phyloP scores from a whole-genome alignment of 2,888 invertebrate species.

The Folsomia candida region DNA sequence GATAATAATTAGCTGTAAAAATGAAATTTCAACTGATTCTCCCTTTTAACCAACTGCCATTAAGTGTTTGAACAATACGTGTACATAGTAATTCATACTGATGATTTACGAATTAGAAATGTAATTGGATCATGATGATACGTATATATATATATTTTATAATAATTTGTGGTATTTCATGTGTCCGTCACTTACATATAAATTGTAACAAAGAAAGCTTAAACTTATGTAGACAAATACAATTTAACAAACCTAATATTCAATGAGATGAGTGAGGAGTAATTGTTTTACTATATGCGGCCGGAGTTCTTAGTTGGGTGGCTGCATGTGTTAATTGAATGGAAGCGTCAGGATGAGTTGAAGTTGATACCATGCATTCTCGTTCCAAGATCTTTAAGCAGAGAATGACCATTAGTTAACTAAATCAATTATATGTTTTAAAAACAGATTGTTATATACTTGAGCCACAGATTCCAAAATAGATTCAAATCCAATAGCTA shows the following conservation, averaged over 20 bases:
- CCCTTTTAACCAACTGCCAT: background rate
- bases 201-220: too few species aligned
- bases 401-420: background rate
- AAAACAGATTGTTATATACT: constrained; percentile 27
- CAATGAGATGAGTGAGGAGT: constrained; percentile 8
- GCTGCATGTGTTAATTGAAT: constrained; percentile 87
- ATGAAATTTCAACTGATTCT: too few species aligned
- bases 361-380: constrained; percentile 73
- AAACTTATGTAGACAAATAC: background rate
- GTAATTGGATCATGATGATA: too few species aligned
- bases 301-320: constrained; percentile 71
- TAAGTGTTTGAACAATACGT: background rate
- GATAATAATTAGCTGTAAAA: too few species aligned
- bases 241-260: background rate
- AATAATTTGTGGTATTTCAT: too few species aligned
- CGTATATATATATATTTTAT: background rate
- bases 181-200: too few species aligned
- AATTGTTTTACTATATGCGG: constrained; percentile 23
- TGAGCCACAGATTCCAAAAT: constrained; percentile 79
- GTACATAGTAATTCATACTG: background rate
- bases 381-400: constrained; percentile 69
- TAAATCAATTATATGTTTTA: background rate
- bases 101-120: background rate
- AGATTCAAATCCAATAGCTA: constrained; percentile 87
- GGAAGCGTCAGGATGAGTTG: constrained; percentile 76